phyloP scores from a whole-genome alignment of 2,113 vertebrate genomes.

The Zosterops borbonicus region DNA sequence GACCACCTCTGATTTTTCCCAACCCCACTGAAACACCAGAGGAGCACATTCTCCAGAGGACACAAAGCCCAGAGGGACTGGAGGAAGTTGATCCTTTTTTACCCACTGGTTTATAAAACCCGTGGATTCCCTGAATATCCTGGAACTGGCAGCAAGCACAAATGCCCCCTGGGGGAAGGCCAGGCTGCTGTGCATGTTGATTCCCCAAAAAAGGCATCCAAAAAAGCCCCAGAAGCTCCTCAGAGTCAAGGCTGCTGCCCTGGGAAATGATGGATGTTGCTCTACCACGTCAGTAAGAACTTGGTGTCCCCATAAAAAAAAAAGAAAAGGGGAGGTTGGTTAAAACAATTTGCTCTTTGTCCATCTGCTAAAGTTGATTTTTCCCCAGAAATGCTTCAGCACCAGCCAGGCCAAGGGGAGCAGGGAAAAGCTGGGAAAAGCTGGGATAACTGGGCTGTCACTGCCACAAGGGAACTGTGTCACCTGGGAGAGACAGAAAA shows the following conservation, averaged over 20 bases:
- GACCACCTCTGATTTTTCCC: background rate
- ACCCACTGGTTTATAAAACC: background rate
- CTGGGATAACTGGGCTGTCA: background rate
- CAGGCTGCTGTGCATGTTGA: background rate
- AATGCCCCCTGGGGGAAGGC: background rate
- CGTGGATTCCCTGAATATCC: background rate
- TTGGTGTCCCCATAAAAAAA: background rate
- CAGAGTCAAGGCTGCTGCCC: constrained; percentile 7
- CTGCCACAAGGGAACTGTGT: background rate
- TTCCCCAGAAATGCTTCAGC: background rate
- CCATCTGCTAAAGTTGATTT: constrained; percentile 28
- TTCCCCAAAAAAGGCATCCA: background rate
- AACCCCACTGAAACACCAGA: background rate
- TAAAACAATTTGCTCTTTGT: constrained; percentile 28
- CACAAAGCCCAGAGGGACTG: background rate
- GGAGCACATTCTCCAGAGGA: background rate
- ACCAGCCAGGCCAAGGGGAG: background rate
- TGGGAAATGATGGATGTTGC: background rate
- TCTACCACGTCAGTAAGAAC: background rate
- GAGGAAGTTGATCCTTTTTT: background rate
- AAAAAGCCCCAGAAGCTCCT: constrained; percentile 7
- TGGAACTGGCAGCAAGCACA: background rate
- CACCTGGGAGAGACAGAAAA: background rate
- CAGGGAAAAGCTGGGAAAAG: background rate
- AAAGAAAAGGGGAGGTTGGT: background rate